Base-by-base conservation (phyloP, 2,113 vertebrate species). In the Zingel zingel region DNA sequence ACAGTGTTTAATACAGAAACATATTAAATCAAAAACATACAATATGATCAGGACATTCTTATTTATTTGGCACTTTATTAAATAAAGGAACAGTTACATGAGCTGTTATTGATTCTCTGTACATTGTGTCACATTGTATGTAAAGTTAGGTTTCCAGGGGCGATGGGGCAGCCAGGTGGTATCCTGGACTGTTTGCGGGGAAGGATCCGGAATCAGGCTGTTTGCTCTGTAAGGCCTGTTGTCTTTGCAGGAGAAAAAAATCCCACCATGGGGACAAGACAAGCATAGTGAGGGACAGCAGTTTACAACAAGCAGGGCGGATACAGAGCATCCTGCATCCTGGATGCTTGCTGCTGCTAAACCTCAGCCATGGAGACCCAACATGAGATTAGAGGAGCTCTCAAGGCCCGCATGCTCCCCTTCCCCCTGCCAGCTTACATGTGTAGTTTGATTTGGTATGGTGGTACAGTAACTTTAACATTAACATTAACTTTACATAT, bases 301-400 rank as follows among this genome's bases (percentile, higher is more conserved):
- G 30, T 77, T 59, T 56, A 77, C 53, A 81, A 61, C 59, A 12
- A 23, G 75, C 69, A 62, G 68, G 25, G 78, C 92, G 91, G 93
- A 96, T 92, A 64, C 83, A 0, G 57, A 77, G 69, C 85, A 88
- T 93, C 92, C 95, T 95, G 93, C 85, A 94, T 96, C 95, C 95
- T 95, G 95, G 88, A 96, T 95, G 89, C 82, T 92, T 84, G 51
- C 62, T 13, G 47, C 56, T 47, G 48, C 66, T 94, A 90, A 95
- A 85, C 77, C 88, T 79, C 79, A 65, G 73, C 93, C 95, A 93
- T 94, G 94, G 94, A 90, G 81, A 95, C 90, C 53, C 51, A 56
- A 70, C n/a, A 39, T 16, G 58, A 78, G 89, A 90, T 90, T 88
- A 89, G n/a, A 36, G 62, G 43, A 11, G 47, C 30, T 68, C 59